Base-by-base conservation (phyloP, 2,888 invertebrate genomes). In the Cenopis cana region DNA sequence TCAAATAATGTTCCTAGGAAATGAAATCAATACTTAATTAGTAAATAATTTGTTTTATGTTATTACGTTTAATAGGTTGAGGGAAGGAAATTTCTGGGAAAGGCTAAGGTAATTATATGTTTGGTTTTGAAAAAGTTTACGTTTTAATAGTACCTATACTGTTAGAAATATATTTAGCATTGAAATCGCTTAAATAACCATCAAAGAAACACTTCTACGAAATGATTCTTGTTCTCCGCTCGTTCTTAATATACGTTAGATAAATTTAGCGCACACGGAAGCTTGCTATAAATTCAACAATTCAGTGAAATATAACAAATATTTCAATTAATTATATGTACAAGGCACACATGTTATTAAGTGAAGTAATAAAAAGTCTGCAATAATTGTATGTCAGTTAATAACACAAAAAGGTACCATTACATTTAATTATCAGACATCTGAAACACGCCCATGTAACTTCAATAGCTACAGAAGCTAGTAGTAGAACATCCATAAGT, bases 401-500 rank as follows among this genome's bases (percentile, higher is more conserved):
- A 29, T n/a, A 29, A 29, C 8, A n/a, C 8, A 29, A 55, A 55
- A 2, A 29, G 11, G 0, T 6, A 24, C n/a, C 9, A 29, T 14
- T 29, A 55, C 24, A n/a, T 54, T 50, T 64, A 38, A 52, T 64
- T n/a, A 38, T 20, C 38, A 54, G 24, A 50, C 18, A 50, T 61
- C 24, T 46, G 17, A 17, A 60, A 29, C 46, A 60, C n/a, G 46
- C 8, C 12, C 1, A n/a, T 46, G 12, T 20, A 56, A 10, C 29
- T 18, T 57, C 38, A 59, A 11, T 20, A 65, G 38, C 24, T 20
- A 55, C 6, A 17, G 46, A 65, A 46, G 12, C 8, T 18, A 5
- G 9, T 24, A 11, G n/a, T 38, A 50, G 38, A 33, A 52, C 55
- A 61, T 69, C 60, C 49, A 73, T 73, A 69, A 69, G 71, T 76